phyloP scores from a whole-genome alignment of 2,113 vertebrate genomes.

The Pseudorasbora parva region DNA sequence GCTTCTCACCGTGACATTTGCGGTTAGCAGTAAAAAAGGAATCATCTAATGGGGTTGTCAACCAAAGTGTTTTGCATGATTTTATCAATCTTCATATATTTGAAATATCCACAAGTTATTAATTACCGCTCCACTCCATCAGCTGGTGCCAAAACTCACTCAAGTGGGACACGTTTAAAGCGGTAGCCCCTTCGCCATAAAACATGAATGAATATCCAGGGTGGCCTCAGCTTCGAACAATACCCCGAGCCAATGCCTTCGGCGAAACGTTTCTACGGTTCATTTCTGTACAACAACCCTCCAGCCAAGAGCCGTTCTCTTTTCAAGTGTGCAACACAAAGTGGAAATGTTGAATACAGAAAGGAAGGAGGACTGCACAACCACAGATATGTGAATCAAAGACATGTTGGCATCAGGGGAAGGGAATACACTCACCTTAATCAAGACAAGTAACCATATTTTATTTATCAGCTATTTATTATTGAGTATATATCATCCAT shows the following conservation, averaged over 20 bases:
- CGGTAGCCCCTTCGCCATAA: constrained; percentile 64
- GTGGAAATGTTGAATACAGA: constrained; percentile 73
- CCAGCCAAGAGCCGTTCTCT: constrained; percentile 67
- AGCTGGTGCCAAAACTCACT: constrained; percentile 64
- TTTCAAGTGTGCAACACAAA: constrained; percentile 73
- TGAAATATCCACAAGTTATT: constrained; percentile 75
- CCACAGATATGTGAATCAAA: constrained; percentile 72
- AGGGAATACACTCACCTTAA: constrained; percentile 73
- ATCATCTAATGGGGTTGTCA: constrained; percentile 64
- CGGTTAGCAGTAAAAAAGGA: constrained; percentile 64
- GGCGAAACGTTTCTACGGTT: constrained; percentile 71
- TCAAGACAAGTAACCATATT: constrained; percentile 75
- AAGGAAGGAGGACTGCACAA: constrained; percentile 63
- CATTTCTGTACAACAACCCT: constrained; percentile 70
- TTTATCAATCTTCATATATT: constrained; percentile 72
- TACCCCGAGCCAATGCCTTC: constrained; percentile 71
- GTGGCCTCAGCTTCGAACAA: constrained; percentile 69
- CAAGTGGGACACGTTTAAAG: constrained; percentile 67
- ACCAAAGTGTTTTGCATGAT: constrained; percentile 72
- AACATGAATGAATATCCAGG: constrained; percentile 76
- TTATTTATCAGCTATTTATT: constrained; percentile 76
- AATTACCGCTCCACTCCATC: constrained; percentile 69
- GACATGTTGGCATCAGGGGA: constrained; percentile 64
- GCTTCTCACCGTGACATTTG: constrained; percentile 71
- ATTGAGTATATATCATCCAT: constrained; percentile 72